A percentile compares a stretch with the other conserved stretches of the same genome.
Conservation (phyloP, 1,140 invertebrate species). For the Drosophila sucinea region DNA sequence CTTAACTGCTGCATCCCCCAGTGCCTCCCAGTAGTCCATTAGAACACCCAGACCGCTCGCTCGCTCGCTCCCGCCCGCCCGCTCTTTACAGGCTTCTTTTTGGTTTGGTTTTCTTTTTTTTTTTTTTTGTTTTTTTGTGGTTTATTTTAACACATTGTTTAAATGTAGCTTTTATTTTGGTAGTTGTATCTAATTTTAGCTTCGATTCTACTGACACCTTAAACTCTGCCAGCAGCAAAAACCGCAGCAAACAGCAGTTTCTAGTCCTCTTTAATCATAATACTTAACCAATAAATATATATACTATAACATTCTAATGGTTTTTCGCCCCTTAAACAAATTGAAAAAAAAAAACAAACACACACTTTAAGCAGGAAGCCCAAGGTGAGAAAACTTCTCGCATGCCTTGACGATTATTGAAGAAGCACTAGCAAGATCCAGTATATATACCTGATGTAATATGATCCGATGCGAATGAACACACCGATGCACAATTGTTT, state of each 20-base stretch:
- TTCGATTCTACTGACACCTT: neutral
- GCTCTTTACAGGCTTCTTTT: neutral
- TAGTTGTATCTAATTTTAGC: slow-evolving; percentile 2
- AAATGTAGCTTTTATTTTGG: neutral
- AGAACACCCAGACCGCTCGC: neutral
- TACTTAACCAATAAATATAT: slow-evolving; percentile 9
- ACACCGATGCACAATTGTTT: slow-evolving; percentile 30
- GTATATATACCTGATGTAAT: slow-evolving; percentile 29
- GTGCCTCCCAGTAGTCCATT: neutral
- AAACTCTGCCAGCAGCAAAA: neutral
- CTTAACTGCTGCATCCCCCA: neutral
- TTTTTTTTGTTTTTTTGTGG: neutral
- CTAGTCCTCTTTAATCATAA: slow-evolving; percentile 11
- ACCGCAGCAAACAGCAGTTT: neutral
- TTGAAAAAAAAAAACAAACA: slow-evolving; percentile 5
- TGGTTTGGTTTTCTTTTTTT: neutral
- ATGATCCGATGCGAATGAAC: slow-evolving; percentile 31
- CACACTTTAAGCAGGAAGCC: slow-evolving; percentile 22
- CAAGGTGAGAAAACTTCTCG: slow-evolving; percentile 39
- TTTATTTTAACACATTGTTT: no score
- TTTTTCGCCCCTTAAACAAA: slow-evolving; percentile 24
- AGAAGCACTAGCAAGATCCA: slow-evolving; percentile 29
- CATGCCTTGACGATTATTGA: slow-evolving; percentile 52
- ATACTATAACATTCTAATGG: slow-evolving; percentile 19
- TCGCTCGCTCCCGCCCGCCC: neutral